Evolutionary conservation across 2,113 vertebrate genomes (phyloP).

Genomic region (Triplophysa siluroides): DNA sequence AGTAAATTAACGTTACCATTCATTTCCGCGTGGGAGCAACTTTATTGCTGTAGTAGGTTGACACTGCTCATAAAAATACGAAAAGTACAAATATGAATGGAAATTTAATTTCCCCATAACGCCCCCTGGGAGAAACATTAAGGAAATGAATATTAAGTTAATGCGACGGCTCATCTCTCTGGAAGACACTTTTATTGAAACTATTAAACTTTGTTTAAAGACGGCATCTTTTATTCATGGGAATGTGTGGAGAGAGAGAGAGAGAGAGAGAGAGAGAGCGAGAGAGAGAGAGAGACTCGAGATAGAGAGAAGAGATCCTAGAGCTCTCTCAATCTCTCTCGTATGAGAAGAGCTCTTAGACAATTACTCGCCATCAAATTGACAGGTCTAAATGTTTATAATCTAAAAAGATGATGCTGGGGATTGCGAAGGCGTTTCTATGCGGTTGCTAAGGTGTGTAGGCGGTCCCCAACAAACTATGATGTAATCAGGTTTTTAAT

Average conservation of each 20-base stretch:
- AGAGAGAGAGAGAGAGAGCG: no score
- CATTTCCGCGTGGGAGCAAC: neutral
- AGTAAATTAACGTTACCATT: neutral
- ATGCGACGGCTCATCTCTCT: conserved; percentile 35
- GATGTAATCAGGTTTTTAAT: no score
- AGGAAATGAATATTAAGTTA: conserved; percentile 34
- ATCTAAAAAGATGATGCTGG: no score
- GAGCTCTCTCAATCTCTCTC: no score
- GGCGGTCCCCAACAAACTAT: no score
- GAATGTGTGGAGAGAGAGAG: neutral
- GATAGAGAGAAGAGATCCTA: no score
- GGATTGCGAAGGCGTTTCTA: no score
- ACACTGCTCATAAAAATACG: conserved; percentile 9
- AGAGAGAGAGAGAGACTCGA: no score
- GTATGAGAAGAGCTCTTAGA: no score
- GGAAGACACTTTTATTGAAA: conserved; percentile 28
- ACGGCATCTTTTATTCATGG: conserved; percentile 33
- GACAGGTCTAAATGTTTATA: no score
- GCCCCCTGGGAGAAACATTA: neutral
- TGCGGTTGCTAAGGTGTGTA: no score
- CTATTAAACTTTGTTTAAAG: conserved; percentile 34
- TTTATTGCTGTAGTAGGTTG: neutral
- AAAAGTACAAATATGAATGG: conserved; percentile 6
- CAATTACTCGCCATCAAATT: no score
- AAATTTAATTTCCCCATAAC: neutral